Base-by-base conservation (phyloP, 2,888 invertebrate species). In the Calephelis perditalis region DNA sequence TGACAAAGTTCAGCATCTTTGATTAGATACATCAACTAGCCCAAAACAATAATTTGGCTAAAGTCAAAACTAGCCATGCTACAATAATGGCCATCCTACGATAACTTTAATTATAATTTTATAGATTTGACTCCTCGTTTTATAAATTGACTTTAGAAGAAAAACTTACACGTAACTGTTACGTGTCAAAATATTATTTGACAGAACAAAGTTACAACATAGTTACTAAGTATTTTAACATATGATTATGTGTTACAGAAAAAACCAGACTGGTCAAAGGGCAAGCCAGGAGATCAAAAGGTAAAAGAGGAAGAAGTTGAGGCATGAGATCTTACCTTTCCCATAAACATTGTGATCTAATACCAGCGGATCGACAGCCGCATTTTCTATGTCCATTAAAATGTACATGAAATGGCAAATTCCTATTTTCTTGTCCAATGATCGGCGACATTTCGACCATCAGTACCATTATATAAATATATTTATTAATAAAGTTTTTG, bases 201-300 rank as follows among this genome's bases (percentile, higher is more conserved):
- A 54, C 3, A 26, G 4, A 26, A 3, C 3, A 26, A 26, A 26
- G 26, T 26, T 3, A 4, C 4, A 26, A 26, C 26, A 26, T 5
- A 36, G 26, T 35, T 6, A 54, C 3, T 8, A 15, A 15, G 15
- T 15, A 10, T 47, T 3, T 36, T 55, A 37, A 37, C n/a, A 43
- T 37, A 3, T 10, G 35, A 36, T 56, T n/a, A 67, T 72, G 76
- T 78, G 91, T 92, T 93, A 79, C 95, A 96, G 96, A 97, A 96
- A 93, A 97, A 97, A 91, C 96, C 97, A 78, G 97, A 97, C 92
- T 97, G 97, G 97, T 96, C 97, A 86, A 97, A 97, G 94, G 93
- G 93, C 91, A 96, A 96, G 85, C 94, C 94, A 84, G 96, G 95
- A 81, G 96, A 96, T 90, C 96, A 96, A 95, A 95, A 95, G 93